Conservation (phyloP, 2,888 invertebrate genomes). For the Orchesella flavescens region DNA sequence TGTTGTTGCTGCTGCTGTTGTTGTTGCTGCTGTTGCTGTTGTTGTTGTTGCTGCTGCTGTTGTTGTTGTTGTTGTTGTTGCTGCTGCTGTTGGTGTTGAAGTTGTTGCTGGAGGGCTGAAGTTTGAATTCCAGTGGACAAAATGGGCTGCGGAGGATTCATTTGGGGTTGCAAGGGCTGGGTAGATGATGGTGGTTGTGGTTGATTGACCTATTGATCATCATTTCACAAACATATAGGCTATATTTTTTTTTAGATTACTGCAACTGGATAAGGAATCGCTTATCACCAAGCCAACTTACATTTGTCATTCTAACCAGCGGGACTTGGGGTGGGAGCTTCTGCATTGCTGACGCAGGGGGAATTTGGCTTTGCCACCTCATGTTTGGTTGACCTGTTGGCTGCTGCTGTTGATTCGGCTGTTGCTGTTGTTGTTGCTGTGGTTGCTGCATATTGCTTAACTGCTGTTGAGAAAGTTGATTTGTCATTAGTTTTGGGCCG, state of each 20-base stretch:
- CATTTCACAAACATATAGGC: not conserved
- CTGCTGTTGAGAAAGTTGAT: slow-evolving; percentile 72
- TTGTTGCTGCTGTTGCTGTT: slow-evolving; percentile 63
- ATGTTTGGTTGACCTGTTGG: slow-evolving; percentile 36
- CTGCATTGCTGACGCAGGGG: slow-evolving; percentile 32
- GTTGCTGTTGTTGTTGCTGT: slow-evolving; percentile 61
- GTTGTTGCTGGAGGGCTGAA: slow-evolving; percentile 71
- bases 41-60: slow-evolving; percentile 21
- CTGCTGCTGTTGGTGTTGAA: slow-evolving; percentile 68
- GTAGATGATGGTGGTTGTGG: slow-evolving; percentile 30
- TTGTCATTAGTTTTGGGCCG: slow-evolving; percentile 21
- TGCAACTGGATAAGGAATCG: too few relatives aligned
- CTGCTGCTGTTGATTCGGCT: slow-evolving; percentile 63
- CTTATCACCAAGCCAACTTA: not conserved
- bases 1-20: slow-evolving; percentile 72
- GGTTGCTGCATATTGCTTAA: slow-evolving; percentile 60
- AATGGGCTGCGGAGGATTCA: slow-evolving; percentile 43
- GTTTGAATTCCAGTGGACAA: slow-evolving; percentile 47
- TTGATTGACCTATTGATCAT: slow-evolving; percentile 26
- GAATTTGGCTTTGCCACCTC: slow-evolving; percentile 29
- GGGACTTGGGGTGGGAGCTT: slow-evolving; percentile 12
- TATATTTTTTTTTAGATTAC: not conserved
- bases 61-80: slow-evolving; percentile 73
- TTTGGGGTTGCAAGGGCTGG: slow-evolving; percentile 33
- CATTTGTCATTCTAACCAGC: slow-evolving; percentile 43